A percentile compares a stretch with the other conserved stretches of the same genome.
These are phyloP conservation scores for Otolemur garnettii DNA, from an alignment of 2,113 vertebrate species.

Conservation along the genomic window DNA sequence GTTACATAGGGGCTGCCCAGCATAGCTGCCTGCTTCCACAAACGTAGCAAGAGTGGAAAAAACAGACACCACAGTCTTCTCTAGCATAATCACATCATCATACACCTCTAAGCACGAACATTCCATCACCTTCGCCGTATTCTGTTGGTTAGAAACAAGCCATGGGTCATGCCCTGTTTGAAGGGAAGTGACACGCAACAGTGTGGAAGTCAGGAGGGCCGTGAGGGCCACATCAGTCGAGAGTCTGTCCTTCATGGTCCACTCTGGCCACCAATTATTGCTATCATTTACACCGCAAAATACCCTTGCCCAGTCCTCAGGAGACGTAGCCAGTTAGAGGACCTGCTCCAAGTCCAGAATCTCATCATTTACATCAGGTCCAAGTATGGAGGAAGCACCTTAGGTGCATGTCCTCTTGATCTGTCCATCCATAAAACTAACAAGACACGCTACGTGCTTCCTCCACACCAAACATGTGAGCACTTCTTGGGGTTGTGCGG, in stretches of 20 bases:
- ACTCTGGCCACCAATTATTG: neutral
- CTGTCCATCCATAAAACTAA: neutral
- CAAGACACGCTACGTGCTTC: neutral
- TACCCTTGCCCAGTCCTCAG: neutral
- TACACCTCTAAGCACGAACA: neutral
- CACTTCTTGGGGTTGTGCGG: neutral
- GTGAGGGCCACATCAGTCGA: neutral
- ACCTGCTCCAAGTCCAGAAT: conserved; percentile 25
- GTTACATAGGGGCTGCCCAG: neutral
- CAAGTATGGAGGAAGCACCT: neutral
- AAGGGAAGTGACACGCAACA: neutral
- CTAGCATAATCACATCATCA: neutral
- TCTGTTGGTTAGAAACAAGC: conserved; percentile 1
- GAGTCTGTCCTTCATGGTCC: neutral
- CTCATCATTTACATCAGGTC: neutral
- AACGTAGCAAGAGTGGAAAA: neutral
- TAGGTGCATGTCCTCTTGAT: neutral
- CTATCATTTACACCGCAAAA: neutral
- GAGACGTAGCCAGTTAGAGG: neutral
- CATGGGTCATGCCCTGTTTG: neutral
- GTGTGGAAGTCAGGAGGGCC: neutral
- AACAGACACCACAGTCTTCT: neutral
- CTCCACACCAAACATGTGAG: neutral
- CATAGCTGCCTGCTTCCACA: neutral
- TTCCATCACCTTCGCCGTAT: neutral